Evolutionary conservation across 1,140 invertebrate genomes (phyloP), one percentile per base, ranked within the genome.

Genomic region (Cydia splendana): DNA sequence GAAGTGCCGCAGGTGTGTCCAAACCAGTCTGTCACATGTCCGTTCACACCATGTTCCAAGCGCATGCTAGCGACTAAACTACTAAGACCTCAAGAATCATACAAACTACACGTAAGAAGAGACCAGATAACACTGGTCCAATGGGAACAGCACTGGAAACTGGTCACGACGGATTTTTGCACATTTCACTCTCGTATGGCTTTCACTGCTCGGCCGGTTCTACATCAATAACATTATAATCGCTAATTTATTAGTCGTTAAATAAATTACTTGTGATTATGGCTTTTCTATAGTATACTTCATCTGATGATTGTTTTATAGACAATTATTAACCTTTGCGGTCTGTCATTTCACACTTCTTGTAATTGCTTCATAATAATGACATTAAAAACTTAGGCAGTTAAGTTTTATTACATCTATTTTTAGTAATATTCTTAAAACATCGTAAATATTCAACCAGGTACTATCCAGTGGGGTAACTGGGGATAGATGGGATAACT

Each of bases 101-200:
- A 13, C 10, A 12, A 48, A 48, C 45, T 48, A 48, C 13, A 12
- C 10, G 13, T 12, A 48, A 48, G 1, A 12, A 48, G 45, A 48
- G 45, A 15, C 13, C 45, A 15, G 12, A 15, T 15, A 13, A 48
- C 45, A 2, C 18, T 9, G 57, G 57, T 42, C 13, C 45, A 12
- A 13, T 53, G 2, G n/a, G 51, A 79, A 77, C 30, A 76, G 74
- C 76, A 74, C 83, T 86, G 82, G 84, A 89, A 89, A 91, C 88
- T 83, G 77, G 84, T 79, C 81, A 74, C 81, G 83, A 81, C 76
- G 78, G 86, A 88, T 89, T 90, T 87, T 88, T 87, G 81, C 79
- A 53, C 81, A 80, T 87, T 87, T 89, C 87, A 83, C 86, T 87
- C 69, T 81, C 80, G 79, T 53, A 65, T 30, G 20, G 80, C 88